Percentiles rank a stretch among this genome's conserved stretches.
Evolutionary conservation across 1,140 invertebrate species (phyloP).

Genomic region (Harpegnathos saltator): DNA sequence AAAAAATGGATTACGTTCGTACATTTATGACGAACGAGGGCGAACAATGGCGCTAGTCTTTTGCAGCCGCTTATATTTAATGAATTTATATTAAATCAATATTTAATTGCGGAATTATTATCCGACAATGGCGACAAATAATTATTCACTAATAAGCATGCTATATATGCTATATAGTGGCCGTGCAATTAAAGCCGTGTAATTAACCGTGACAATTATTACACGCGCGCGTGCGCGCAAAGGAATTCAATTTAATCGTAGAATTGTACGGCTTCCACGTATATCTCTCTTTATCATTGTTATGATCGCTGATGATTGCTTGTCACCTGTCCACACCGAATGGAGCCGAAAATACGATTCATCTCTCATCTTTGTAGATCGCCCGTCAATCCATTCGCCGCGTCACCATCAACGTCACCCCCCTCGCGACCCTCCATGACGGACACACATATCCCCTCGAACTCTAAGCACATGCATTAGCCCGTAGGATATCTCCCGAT

Average conservation of each 20-base stretch:
- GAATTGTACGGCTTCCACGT: constrained; percentile 15
- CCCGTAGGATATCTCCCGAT: neutral
- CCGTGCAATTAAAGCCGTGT: neutral
- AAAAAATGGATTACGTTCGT: no score
- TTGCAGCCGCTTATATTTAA: no score
- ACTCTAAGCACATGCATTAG: constrained; percentile 27
- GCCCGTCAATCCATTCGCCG: constrained; percentile 34
- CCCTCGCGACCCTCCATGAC: neutral
- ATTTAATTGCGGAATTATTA: constrained; percentile 21
- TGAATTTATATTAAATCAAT: neutral
- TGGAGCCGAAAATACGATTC: constrained; percentile 21
- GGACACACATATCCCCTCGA: neutral
- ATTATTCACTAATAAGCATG: constrained; percentile 12
- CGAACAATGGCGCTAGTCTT: no score
- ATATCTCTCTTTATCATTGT: constrained; percentile 23
- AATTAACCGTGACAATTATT: constrained; percentile 38
- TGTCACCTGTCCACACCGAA: neutral
- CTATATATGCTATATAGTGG: no score
- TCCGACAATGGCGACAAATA: constrained; percentile 16
- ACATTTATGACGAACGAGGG: no score
- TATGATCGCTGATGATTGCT: neutral
- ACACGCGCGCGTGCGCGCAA: no score
- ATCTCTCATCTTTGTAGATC: constrained; percentile 39
- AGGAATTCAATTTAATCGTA: neutral
- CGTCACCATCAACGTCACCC: constrained; percentile 21